Evolutionary conservation across 2,797 vertebrate genomes (phyloP), one percentile per base, ranked within the genome.

Genomic region (Selene dorsalis): DNA sequence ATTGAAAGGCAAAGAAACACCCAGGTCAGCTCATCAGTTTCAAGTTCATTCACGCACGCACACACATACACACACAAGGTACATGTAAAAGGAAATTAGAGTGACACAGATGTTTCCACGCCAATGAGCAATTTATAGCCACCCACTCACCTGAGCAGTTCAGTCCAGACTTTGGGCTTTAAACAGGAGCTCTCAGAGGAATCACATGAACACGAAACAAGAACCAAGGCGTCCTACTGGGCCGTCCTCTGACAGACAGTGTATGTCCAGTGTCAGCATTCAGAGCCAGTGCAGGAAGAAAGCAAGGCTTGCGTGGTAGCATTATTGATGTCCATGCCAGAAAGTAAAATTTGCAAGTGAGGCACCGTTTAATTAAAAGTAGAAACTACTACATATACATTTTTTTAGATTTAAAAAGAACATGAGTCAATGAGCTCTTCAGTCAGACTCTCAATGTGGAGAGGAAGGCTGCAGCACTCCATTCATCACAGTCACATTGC

Each of bases 321-420:
- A 6, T 58, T 48, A 38, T 47, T 41, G 38, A 59, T 32, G 55
- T 67, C 57, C 41, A 63, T 71, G 14, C n/a, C 35, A n/a, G 22
- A 45, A 28, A 73, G 30, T 24, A 24, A 24, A 66, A 24, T 12
- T 24, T 2, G n/a, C 50, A 6, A 24, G 22, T 53, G 22, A 13
- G 2, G 12, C 22, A 53, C 24, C 12, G 5, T 52, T 6, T 53
- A 5, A 26, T 16, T 26, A 18, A 22, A 22, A 17, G 17, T 5
- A 17, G 13, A 18, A 50, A 14, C 28, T 26, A 10, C 17, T 24
- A 2, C 8, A 48, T 53, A 24, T 53, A 13, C 2, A 26, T 26
- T 53, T 24, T 64, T 18, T 6, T 35, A 35, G 32, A 35, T 35
- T 35, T 35, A 35, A 35, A 35, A 8, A 8, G 32, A 35, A 35